Base-by-base conservation (phyloP, 2,113 vertebrate genomes). In the Hucho hucho region DNA sequence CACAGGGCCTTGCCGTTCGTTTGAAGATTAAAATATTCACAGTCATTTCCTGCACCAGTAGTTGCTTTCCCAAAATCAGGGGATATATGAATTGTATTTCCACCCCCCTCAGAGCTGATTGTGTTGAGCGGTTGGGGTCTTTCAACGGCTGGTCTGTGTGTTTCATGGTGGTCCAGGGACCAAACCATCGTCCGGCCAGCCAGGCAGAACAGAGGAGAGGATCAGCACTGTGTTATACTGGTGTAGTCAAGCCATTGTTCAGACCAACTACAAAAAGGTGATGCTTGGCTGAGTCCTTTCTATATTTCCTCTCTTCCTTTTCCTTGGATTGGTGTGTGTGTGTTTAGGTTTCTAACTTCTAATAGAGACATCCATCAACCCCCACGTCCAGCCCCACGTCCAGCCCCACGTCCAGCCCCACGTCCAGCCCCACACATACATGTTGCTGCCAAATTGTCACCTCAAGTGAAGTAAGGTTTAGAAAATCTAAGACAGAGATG, bases 201-300 rank as follows among this genome's bases (percentile, higher is more conserved):
- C 91, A 94, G 92, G 90, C 83, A 82, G 93, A 94, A 95, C 93
- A 91, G 92, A 89, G 87, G 83, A 91, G 92, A 93, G 88, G 93
- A 94, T 84, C 88, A 95, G 93, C 92, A 92, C 88, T 78, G 93
- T 94, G 95, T 95, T 90, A 92, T 95, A 94, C 92, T 95, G 93
- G 91, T 92, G 92, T 93, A 93, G 94, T 92, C 91, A 89, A 93
- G 91, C 92, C 90, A 95, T 98, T 98, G 96, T 98, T 95, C 95
- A 89, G 86, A 89, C 89, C 89, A 88, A 84, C 92, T 92, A 96
- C 94, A 97, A 96, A 96, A 97, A 96, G 95, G 93, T 95, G 94
- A 97, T 96, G 96, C 96, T 96, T 97, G 95, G 94, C 94, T 97
- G 96, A 95, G 93, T 97, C 95, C 92, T 95, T 97, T 97, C 95